phyloP scores from a whole-genome alignment of 2,888 invertebrate species.

The Boloria selene region DNA sequence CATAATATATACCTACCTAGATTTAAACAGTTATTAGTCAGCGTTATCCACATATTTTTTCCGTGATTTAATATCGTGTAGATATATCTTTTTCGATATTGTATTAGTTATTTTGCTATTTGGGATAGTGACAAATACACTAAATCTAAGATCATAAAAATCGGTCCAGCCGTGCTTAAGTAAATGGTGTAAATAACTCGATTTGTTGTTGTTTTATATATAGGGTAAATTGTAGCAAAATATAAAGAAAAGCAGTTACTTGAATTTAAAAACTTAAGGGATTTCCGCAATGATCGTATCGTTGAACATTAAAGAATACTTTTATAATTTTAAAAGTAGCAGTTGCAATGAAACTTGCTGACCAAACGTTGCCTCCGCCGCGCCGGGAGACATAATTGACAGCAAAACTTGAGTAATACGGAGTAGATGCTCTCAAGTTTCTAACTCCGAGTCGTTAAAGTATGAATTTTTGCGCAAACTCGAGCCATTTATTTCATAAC shows the following conservation, averaged over 20 bases:
- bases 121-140: too few relatives aligned
- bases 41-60: too few relatives aligned
- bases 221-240: background rate
- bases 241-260: background rate
- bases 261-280: background rate
- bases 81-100: too few relatives aligned
- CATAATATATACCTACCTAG: too few relatives aligned
- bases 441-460: conserved; percentile 42
- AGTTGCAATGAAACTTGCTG: conserved; percentile 34
- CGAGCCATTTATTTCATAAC: conserved; percentile 43
- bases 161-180: too few relatives aligned
- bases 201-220: too few relatives aligned
- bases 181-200: too few relatives aligned
- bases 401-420: conserved; percentile 49
- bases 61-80: too few relatives aligned
- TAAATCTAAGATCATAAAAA: too few relatives aligned
- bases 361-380: conserved; percentile 36
- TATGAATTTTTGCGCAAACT: conserved; percentile 45
- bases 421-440: conserved; percentile 33
- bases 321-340: conserved; percentile 30
- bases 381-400: conserved; percentile 48
- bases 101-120: too few relatives aligned
- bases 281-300: background rate
- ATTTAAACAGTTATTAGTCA: too few relatives aligned
- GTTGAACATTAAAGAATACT: conserved; percentile 11